Evolutionary conservation across 2,113 vertebrate species (phyloP).

Genomic region (Xiphias gladius): DNA sequence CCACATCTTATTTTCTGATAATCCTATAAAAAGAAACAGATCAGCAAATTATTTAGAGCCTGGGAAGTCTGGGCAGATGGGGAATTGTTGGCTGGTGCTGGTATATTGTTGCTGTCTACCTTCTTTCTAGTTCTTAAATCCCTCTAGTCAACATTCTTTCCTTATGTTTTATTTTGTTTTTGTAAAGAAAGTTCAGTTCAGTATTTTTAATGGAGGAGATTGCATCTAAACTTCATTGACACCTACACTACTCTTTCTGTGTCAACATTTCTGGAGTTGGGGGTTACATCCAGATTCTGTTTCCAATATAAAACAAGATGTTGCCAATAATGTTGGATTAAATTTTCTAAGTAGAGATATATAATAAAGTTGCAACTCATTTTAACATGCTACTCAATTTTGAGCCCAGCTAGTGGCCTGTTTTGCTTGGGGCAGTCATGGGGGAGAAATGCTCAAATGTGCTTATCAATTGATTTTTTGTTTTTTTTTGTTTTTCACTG

Average conservation of each 20-base stretch:
- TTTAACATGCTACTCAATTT: background rate
- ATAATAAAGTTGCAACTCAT: background rate
- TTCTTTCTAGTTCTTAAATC: no score
- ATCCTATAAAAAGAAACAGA: background rate
- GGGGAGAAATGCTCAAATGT: background rate
- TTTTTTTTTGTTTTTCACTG: background rate
- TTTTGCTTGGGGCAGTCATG: background rate
- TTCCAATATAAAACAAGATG: no score
- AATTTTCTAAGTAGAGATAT: background rate
- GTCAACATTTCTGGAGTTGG: no score
- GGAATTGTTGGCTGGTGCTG: background rate
- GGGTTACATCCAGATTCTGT: no score
- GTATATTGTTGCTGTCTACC: no score
- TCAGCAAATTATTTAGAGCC: background rate
- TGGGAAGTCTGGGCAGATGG: background rate
- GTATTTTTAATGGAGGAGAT: no score
- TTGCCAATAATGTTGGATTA: no score
- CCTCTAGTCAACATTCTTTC: no score
- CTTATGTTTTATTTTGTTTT: background rate
- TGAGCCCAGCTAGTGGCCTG: background rate
- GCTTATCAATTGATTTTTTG: background rate
- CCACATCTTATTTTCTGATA: background rate
- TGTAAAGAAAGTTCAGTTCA: no score
- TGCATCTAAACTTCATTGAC: background rate
- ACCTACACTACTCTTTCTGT: background rate